Evolutionary conservation across 2,113 vertebrate genomes (phyloP).

Genomic region (Helogale parvula): DNA sequence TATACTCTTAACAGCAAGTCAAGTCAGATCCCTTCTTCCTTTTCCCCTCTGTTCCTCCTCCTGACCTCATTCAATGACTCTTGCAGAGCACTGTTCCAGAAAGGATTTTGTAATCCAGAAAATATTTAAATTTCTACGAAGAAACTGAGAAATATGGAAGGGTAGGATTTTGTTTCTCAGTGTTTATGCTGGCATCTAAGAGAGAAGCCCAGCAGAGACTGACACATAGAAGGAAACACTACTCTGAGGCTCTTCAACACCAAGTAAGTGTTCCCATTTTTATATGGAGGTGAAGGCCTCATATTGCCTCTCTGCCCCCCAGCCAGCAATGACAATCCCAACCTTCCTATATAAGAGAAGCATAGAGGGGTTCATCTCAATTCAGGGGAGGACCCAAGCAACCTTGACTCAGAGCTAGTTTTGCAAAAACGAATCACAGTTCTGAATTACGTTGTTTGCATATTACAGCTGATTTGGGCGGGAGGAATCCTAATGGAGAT

Average conservation of each 20-base stretch:
- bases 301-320: not conserved
- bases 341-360: not conserved
- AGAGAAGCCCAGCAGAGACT: not conserved
- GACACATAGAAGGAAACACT: not conserved
- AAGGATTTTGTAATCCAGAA: not conserved
- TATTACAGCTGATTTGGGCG: not conserved
- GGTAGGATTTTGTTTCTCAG: not conserved
- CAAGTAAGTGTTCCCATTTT: not conserved
- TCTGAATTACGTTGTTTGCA: not conserved
- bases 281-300: not conserved
- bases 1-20: not conserved
- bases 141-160: not conserved
- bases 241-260: not conserved
- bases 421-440: not conserved
- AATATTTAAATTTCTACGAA: not conserved
- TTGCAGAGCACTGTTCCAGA: not conserved
- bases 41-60: not conserved
- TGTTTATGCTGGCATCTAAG: not conserved
- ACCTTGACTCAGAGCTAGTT: not conserved
- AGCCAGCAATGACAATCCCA: not conserved
- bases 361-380: fast-evolving
- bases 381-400: not conserved
- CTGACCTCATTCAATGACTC: not conserved
- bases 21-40: not conserved
- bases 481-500: not conserved